These are phyloP conservation scores for Pogonomyrmex californicus DNA, from an alignment of 1,140 invertebrate species.

Conservation along the genomic window DNA sequence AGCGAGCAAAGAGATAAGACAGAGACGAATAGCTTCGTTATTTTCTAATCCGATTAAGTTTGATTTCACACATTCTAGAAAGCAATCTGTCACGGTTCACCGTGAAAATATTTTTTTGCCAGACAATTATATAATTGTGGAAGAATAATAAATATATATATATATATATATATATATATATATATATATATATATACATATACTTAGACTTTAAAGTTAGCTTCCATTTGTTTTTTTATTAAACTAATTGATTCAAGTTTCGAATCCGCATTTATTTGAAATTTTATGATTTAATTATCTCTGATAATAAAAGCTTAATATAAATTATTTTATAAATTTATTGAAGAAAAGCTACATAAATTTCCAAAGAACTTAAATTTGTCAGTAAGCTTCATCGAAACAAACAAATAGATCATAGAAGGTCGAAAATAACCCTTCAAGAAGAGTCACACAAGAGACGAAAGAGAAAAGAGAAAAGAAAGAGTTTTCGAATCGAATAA, in stretches of 20 bases:
- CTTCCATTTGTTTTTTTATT: background rate
- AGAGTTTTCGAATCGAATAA: constrained; percentile 63
- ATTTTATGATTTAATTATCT: constrained; percentile 1
- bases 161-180: no score
- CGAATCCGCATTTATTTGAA: no score
- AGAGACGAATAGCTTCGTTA: constrained; percentile 5
- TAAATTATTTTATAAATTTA: background rate
- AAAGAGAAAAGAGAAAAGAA: background rate
- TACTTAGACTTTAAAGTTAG: background rate
- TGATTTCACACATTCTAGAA: background rate
- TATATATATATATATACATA: no score
- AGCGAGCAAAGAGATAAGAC: background rate
- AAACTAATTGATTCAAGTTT: background rate
- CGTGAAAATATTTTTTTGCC: background rate
- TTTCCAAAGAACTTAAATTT: constrained; percentile 12
- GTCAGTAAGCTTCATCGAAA: constrained; percentile 23
- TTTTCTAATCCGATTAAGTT: constrained; percentile 43
- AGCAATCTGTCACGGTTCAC: background rate
- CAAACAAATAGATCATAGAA: constrained; percentile 29
- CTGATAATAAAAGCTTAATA: background rate
- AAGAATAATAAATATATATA: background rate
- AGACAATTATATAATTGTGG: background rate
- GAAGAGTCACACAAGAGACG: constrained; percentile 18
- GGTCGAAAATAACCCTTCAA: constrained; percentile 23
- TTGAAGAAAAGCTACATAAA: background rate